phyloP scores from a whole-genome alignment of 2,888 invertebrate species.

The Limnephilus lunatus region DNA sequence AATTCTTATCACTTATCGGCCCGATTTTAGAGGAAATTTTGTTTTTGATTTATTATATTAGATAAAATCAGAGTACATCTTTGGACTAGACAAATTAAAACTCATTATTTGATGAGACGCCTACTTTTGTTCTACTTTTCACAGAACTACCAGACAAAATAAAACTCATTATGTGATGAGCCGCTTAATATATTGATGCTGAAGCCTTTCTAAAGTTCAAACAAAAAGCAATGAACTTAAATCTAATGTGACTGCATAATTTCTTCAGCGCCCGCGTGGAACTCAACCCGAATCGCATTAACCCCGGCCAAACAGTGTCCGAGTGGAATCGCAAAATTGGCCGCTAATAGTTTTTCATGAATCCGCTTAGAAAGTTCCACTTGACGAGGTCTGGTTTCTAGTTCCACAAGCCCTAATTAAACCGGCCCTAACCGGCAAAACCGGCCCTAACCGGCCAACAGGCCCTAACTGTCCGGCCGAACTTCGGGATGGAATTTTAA shows the following conservation, averaged over 20 bases:
- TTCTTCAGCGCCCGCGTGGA: not conserved
- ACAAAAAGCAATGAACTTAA: too few relatives aligned
- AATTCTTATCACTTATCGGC: too few relatives aligned
- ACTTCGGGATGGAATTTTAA: slow-evolving; percentile 16
- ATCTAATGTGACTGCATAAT: not conserved
- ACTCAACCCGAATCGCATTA: not conserved
- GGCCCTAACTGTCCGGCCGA: not conserved
- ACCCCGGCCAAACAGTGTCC: not conserved
- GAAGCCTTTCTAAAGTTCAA: too few relatives aligned
- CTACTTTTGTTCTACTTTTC: too few relatives aligned
- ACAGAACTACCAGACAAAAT: too few relatives aligned
- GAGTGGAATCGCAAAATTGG: not conserved
- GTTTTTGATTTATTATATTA: too few relatives aligned
- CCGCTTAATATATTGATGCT: too few relatives aligned
- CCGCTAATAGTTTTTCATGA: not conserved
- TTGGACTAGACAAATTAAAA: too few relatives aligned
- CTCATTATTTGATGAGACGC: too few relatives aligned
- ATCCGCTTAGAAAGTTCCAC: slow-evolving; percentile 23
- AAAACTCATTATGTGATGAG: too few relatives aligned
- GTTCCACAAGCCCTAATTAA: slow-evolving; percentile 3
- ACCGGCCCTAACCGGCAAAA: not conserved
- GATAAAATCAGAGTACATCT: too few relatives aligned
- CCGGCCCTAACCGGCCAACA: not conserved
- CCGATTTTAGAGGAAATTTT: too few relatives aligned
- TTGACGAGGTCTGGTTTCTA: not conserved